Base-by-base conservation (phyloP, 1,140 invertebrate species). In the Pemphigus obesinymphae region DNA sequence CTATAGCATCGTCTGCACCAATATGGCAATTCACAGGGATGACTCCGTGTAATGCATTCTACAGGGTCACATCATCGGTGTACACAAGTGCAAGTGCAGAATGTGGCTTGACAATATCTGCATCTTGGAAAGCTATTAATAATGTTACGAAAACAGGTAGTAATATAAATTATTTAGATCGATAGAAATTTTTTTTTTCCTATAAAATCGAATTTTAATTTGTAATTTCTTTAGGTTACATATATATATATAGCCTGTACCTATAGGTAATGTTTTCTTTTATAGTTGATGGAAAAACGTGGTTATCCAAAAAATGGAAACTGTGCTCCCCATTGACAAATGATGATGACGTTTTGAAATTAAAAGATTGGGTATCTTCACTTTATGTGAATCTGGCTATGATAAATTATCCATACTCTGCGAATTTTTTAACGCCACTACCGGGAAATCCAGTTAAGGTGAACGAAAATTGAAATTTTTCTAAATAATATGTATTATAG, bases 1-100 rank as follows among this genome's bases (percentile, higher is more conserved):
- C 97, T 3, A 91, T 99, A 76, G 96, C 98, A 43, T 92, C 96
- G 5, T 99, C 97, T 23, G 98, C 97, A 0, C 98, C 98, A 0
- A 92, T 99, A 82, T 91, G 94, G 84, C 95, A 97, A 89, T 99
- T 98, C 86, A 87, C 89, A 3, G 93, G 91, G 31, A 86, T 96
- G 83, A 94, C 92, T 3, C 90, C 92, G 0, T 98, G 97, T 86
- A 90, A 92, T 63, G 90, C 90, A 13, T 99, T 93, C 87, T 88
- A 91, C 83, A 88, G 91, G 83, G 93, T 97, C 73, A 90, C 94
- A 0, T 96, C 95, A 0, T 90, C 92, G 29, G 93, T 92, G 82
- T 98, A 93, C 87, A 87, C 86, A 23, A 85, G 88, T 3, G 89
- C 88, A 0, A 90, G 90, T 83, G 75, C 85, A 1, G 89, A 90